Evolutionary conservation across 2,113 vertebrate genomes (phyloP).

Genomic region (Erythrolamprus reginae): DNA sequence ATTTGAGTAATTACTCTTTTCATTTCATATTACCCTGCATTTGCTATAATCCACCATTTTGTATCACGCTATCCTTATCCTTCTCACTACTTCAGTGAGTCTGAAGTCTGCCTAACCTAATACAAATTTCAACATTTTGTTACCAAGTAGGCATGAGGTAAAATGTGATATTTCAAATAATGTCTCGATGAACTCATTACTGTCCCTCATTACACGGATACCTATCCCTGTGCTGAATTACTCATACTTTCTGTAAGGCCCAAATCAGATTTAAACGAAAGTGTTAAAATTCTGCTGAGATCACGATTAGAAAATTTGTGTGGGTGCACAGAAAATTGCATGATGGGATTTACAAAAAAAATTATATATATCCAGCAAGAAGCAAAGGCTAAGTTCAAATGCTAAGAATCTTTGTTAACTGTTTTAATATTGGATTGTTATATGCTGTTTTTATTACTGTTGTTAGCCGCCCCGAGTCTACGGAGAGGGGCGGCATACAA

Average conservation of each 20-base stretch:
- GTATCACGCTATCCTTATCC: not conserved
- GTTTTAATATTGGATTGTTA: too few species aligned
- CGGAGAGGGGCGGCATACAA: too few species aligned
- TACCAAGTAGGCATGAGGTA: not conserved
- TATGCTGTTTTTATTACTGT: too few species aligned
- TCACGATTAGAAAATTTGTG: not conserved
- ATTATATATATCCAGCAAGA: not conserved
- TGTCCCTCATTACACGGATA: not conserved
- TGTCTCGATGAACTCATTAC: not conserved
- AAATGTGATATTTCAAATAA: not conserved
- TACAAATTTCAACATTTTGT: not conserved
- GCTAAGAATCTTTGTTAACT: not conserved
- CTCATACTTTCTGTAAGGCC: not conserved
- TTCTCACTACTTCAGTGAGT: not conserved
- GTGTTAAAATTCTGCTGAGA: not conserved
- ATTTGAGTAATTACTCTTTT: not conserved
- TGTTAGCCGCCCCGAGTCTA: too few species aligned
- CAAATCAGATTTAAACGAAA: not conserved
- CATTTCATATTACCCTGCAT: not conserved
- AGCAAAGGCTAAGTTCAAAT: not conserved
- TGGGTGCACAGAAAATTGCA: not conserved
- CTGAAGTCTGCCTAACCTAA: not conserved
- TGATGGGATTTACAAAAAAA: not conserved
- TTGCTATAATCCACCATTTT: constrained; percentile 2
- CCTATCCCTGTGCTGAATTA: not conserved